phyloP scores from a whole-genome alignment of 2,888 invertebrate species.

The Omphaloscelis lunosa region DNA sequence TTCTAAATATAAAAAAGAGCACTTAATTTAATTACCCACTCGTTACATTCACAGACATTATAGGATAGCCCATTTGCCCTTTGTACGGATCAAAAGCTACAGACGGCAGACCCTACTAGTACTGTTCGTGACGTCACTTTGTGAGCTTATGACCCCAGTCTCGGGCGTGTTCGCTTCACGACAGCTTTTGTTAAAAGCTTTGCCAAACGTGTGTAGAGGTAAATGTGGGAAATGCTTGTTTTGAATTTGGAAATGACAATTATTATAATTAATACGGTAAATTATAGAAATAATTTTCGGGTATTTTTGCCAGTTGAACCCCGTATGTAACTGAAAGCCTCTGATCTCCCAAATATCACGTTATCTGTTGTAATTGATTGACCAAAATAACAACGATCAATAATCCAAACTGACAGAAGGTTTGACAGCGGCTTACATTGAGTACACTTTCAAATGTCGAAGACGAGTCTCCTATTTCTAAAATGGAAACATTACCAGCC shows the following conservation, averaged over 20 bases:
- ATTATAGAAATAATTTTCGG: not conserved
- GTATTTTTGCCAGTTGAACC: not conserved
- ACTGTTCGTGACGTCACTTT: slow-evolving; percentile 81
- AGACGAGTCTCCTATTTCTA: slow-evolving; percentile 18
- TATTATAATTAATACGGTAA: slow-evolving; percentile 12
- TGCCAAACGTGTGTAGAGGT: slow-evolving; percentile 46
- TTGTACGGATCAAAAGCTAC: slow-evolving; percentile 73
- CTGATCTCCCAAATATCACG: not conserved
- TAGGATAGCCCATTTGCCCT: slow-evolving; percentile 51
- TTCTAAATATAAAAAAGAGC: slow-evolving; percentile 39
- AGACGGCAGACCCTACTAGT: slow-evolving; percentile 51
- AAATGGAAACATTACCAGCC: slow-evolving; percentile 20
- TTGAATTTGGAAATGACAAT: slow-evolving; percentile 45
- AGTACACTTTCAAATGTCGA: not conserved
- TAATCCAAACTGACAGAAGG: not conserved
- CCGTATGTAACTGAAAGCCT: too few relatives aligned
- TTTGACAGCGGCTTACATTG: not conserved
- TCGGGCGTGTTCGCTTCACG: slow-evolving; percentile 43
- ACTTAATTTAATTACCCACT: slow-evolving; percentile 61
- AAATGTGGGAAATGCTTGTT: slow-evolving; percentile 32
- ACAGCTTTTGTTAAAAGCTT: slow-evolving; percentile 61
- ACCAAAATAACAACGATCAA: not conserved
- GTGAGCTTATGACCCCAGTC: slow-evolving; percentile 76
- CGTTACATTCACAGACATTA: slow-evolving; percentile 58
- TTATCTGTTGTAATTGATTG: not conserved